phyloP scores from a whole-genome alignment of 2,797 vertebrate genomes.

The Tinamus major region DNA sequence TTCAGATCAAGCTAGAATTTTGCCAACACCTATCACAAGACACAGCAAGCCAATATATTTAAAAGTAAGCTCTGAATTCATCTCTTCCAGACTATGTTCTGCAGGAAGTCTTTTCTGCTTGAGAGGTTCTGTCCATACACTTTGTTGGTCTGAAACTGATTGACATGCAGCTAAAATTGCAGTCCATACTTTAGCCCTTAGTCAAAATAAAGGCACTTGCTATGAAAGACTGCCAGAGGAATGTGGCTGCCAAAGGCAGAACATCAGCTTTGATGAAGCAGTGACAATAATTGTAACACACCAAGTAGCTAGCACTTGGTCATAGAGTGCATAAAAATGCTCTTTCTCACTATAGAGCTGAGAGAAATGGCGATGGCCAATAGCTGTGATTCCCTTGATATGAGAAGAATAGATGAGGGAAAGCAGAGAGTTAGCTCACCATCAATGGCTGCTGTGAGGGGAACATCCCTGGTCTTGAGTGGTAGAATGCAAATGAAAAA shows the following conservation, averaged over 20 bases:
- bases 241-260: slow-evolving; percentile 58
- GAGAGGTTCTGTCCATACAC: neutral
- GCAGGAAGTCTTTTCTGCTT: neutral
- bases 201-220: slow-evolving; percentile 40
- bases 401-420: neutral
- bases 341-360: neutral
- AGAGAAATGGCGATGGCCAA: neutral
- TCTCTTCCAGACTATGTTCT: neutral
- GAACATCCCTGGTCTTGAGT: neutral
- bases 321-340: slow-evolving; percentile 14
- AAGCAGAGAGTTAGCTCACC: neutral
- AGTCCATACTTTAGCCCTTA: slow-evolving; percentile 64
- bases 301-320: neutral
- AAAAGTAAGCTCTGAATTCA: neutral
- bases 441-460: neutral
- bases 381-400: neutral
- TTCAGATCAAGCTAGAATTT: neutral
- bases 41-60: neutral
- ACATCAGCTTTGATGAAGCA: slow-evolving; percentile 63
- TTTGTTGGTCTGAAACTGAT: neutral
- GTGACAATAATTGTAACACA: neutral
- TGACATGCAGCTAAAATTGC: neutral
- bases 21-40: neutral
- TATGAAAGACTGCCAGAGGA: slow-evolving; percentile 57
- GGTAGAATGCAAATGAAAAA: neutral